Evolutionary conservation across 35 echinoderm and acorn worm genomes (phyloP).

Genomic region (Ophioderma brevispina): DNA sequence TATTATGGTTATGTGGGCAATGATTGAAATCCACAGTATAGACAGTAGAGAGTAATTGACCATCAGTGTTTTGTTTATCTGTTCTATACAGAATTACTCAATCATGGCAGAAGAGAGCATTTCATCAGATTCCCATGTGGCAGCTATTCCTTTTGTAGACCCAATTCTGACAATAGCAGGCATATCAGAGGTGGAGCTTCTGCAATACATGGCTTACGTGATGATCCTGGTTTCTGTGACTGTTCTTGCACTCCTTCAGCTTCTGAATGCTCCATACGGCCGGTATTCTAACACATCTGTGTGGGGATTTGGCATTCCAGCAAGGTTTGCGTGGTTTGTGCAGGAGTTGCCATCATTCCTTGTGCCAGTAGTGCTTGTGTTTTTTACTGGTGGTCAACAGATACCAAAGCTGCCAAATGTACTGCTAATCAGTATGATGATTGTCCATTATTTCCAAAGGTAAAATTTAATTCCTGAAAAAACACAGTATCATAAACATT

Average conservation of each 20-base stretch:
- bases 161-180: no score
- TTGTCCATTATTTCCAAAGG: conserved; percentile 48
- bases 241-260: not conserved
- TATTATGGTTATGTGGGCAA: no score
- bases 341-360: conserved; percentile 40
- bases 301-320: conserved; percentile 7
- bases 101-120: no score
- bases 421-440: not conserved
- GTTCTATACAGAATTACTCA: no score
- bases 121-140: no score
- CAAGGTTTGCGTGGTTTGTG: conserved; percentile 29
- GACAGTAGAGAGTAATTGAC: no score
- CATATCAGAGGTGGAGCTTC: no score
- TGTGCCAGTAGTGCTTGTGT: conserved; percentile 16
- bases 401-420: not conserved
- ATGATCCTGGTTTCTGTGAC: conserved; percentile 5
- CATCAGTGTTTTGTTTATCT: no score
- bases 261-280: conserved; percentile 6
- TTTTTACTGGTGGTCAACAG: not conserved
- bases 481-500: no score
- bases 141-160: no score
- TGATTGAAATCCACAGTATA: no score
- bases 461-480: no score
- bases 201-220: conserved; percentile 24
- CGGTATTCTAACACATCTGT: conserved; percentile 21